These are phyloP conservation scores for Brachycybe producta DNA, from an alignment of 2,888 invertebrate species.

Conservation along the genomic window DNA sequence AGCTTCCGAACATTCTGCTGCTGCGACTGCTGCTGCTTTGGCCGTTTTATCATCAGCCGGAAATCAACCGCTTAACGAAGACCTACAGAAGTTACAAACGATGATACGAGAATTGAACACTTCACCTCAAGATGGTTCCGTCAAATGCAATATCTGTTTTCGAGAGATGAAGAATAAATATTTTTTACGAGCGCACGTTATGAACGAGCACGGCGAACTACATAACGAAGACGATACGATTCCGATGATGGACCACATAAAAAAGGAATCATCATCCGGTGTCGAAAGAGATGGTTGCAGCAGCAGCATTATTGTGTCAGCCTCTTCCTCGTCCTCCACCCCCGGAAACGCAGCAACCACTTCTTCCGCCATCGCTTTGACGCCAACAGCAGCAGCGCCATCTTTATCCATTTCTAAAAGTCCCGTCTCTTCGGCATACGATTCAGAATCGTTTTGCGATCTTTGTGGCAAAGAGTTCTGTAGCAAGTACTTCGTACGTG, in stretches of 20 bases:
- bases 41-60: conserved; percentile 8
- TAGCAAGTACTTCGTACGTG: conserved; percentile 49
- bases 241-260: conserved; percentile 21
- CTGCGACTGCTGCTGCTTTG: conserved; percentile 1
- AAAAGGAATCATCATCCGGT: conserved; percentile 10
- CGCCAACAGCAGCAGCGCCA: neutral
- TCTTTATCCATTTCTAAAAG: neutral
- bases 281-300: neutral
- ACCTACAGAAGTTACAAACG: conserved; percentile 73
- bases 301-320: neutral
- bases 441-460: conserved; percentile 34
- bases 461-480: conserved; percentile 49
- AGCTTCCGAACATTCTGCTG: no score
- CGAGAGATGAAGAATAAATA: conserved; percentile 58
- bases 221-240: conserved; percentile 35
- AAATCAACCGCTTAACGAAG: conserved; percentile 52
- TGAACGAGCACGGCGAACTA: conserved; percentile 49
- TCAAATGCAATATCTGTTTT: conserved; percentile 53
- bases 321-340: neutral
- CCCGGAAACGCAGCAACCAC: neutral
- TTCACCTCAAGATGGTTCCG: conserved; percentile 31
- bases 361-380: neutral
- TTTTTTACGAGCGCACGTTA: conserved; percentile 53
- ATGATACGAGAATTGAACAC: conserved; percentile 79
- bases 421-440: conserved; percentile 18